phyloP scores from a whole-genome alignment of 2,888 invertebrate genomes.

The Phaedon cochleariae region DNA sequence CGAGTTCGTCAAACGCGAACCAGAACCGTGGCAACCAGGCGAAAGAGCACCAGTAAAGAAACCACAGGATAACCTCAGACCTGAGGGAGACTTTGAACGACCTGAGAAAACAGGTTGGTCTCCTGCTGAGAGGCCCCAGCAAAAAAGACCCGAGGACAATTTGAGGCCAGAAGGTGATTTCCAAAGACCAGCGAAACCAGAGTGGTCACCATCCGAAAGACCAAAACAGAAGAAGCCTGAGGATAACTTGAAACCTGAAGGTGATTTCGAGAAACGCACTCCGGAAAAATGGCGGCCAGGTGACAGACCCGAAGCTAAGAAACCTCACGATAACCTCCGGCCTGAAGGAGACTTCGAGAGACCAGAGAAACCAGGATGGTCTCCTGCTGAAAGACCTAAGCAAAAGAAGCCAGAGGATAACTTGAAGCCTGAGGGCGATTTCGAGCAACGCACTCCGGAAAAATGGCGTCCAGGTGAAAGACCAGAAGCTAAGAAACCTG shows the following conservation, averaged over 20 bases:
- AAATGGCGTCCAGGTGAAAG: constrained; percentile 62
- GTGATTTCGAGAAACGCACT: constrained; percentile 61
- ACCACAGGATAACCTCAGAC: constrained; percentile 70
- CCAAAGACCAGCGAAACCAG: constrained; percentile 46
- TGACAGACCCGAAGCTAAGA: constrained; percentile 53
- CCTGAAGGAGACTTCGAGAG: constrained; percentile 65
- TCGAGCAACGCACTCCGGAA: constrained; percentile 60
- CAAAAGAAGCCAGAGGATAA: constrained; percentile 59
- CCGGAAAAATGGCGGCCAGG: constrained; percentile 53
- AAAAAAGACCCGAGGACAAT: constrained; percentile 65
- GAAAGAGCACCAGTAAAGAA: constrained; percentile 65
- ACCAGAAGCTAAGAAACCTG: constrained; percentile 48
- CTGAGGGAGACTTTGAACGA: constrained; percentile 69
- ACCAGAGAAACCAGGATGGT: constrained; percentile 60
- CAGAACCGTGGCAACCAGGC: constrained; percentile 64
- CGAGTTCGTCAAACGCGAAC: constrained; percentile 63
- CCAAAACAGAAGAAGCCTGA: constrained; percentile 59
- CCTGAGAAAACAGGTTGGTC: constrained; percentile 62
- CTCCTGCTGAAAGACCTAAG: constrained; percentile 54
- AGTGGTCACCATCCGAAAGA: constrained; percentile 54
- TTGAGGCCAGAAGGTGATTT: constrained; percentile 67
- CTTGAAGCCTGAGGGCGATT: constrained; percentile 62
- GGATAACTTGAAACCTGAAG: no score
- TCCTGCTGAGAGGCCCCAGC: constrained; percentile 55
- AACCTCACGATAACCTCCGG: constrained; percentile 63